Base-by-base conservation (phyloP, 2,797 vertebrate species). In the Myiotriccus ornatus region DNA sequence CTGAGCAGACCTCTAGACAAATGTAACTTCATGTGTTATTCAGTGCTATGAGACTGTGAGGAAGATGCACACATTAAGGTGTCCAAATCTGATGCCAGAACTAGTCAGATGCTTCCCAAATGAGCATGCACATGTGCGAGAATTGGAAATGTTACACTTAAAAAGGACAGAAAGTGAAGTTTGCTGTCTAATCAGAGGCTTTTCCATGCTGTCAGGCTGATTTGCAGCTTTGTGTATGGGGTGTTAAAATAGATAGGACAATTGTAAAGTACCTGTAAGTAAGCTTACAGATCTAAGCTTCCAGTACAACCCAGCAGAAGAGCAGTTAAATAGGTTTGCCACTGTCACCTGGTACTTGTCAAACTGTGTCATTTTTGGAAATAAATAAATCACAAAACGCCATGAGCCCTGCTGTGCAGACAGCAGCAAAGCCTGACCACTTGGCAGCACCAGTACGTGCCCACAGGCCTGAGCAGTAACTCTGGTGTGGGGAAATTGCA, bases 91-190 rank as follows among this genome's bases (percentile, higher is more conserved):
- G 90, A 89, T 94, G 93, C 87, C 90, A 96, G 87, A 94, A 77
- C 93, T 87, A 96, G 86, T 95, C 94, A 95, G 94, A 96, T 94
- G 87, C 90, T 95, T 95, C 87, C 87, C 87, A 95, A 95, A 85
- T 94, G 94, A 94, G 84, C 93, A 95, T 77, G 92, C 87, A 96
- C 90, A 93, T 94, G 90, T 95, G 89, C 22, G 68, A 94, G 93
- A 92, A 96, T 64, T 90, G 56, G 87, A 95, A 94, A 93, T 92
- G 80, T 94, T 95, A 84, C 88, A 63, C 59, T 95, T 93, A 34
- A 89, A 90, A 95, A 93, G 94, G 93, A 95, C 91, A 93, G 91
- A 93, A 96, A 95, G 91, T 93, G 53, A 94, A 88, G 90, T 94
- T 91, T 94, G 47, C 94, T 91, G 57, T 79, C 89, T 94, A 93